Conservation (phyloP, 2,888 invertebrate genomes). For the Ferdinandea cuprea region DNA sequence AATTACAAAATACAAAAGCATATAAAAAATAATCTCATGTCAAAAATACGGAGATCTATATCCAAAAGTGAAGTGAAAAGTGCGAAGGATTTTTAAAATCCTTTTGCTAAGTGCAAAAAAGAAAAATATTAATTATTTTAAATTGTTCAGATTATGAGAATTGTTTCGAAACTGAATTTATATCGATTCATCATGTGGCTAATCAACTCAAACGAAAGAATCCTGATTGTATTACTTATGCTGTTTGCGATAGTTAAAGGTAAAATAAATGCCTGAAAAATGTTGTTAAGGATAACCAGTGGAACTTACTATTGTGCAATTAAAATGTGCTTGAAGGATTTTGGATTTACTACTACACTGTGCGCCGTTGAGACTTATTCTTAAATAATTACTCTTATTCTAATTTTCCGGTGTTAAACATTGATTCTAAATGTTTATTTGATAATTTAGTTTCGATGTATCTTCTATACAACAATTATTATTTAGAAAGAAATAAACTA, state of each 20-base stretch:
- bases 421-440: too few relatives aligned
- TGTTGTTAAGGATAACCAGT: constrained; percentile 1
- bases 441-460: too few relatives aligned
- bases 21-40: constrained; percentile 16
- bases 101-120: not conserved
- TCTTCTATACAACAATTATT: too few relatives aligned
- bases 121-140: not conserved
- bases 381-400: too few relatives aligned
- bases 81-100: not conserved
- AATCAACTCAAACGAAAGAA: constrained; percentile 79
- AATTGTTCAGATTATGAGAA: constrained; percentile 61
- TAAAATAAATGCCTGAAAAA: constrained; percentile 76
- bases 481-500: too few relatives aligned
- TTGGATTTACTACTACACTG: too few relatives aligned
- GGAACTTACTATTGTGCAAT: not conserved
- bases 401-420: too few relatives aligned
- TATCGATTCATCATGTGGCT: constrained; percentile 76
- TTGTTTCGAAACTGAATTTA: constrained; percentile 76
- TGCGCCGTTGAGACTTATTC: too few relatives aligned
- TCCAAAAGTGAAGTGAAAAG: constrained; percentile 5
- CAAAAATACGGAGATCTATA: constrained; percentile 3
- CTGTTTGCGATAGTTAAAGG: constrained; percentile 79
- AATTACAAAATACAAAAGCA: not conserved
- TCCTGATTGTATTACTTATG: constrained; percentile 79
- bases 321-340: too few relatives aligned